Percentiles rank a stretch among this genome's conserved stretches.
phyloP scores from a whole-genome alignment of 2,888 invertebrate genomes.

The Biston stratarius region DNA sequence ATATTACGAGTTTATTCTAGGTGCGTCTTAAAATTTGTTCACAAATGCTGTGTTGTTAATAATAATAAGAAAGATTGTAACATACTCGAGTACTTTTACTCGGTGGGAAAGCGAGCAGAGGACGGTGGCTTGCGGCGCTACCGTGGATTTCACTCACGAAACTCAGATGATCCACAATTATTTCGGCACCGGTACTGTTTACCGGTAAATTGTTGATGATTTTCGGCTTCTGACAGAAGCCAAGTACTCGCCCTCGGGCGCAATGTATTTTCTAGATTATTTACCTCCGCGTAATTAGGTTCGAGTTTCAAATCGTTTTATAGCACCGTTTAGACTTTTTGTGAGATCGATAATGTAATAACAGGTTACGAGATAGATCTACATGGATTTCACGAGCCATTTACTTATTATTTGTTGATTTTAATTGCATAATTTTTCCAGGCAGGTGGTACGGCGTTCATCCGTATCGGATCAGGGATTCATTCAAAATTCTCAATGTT shows the following conservation, averaged over 20 bases:
- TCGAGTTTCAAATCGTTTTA: conserved; percentile 34
- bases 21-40: conserved; percentile 20
- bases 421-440: conserved; percentile 44
- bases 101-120: conserved; percentile 77
- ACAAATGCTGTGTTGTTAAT: neutral
- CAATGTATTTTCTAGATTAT: conserved; percentile 66
- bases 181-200: conserved; percentile 76
- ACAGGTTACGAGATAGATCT: conserved; percentile 34
- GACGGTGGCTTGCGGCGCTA: conserved; percentile 79
- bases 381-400: conserved; percentile 41
- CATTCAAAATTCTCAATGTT: conserved; percentile 52
- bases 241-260: conserved; percentile 55
- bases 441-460: conserved; percentile 37
- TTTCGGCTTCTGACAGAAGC: conserved; percentile 81
- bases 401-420: conserved; percentile 39
- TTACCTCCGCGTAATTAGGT: conserved; percentile 55
- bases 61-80: conserved; percentile 40
- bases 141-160: conserved; percentile 81
- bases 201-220: conserved; percentile 77
- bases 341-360: conserved; percentile 17
- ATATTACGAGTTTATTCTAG: conserved; percentile 18
- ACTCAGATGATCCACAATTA: conserved; percentile 69
- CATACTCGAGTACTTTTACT: conserved; percentile 46
- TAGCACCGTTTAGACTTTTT: conserved; percentile 25
- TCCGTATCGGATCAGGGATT: conserved; percentile 42